These are phyloP conservation scores for Rhombomys opimus DNA, from an alignment of 2,113 vertebrate species.

Conservation along the genomic window DNA sequence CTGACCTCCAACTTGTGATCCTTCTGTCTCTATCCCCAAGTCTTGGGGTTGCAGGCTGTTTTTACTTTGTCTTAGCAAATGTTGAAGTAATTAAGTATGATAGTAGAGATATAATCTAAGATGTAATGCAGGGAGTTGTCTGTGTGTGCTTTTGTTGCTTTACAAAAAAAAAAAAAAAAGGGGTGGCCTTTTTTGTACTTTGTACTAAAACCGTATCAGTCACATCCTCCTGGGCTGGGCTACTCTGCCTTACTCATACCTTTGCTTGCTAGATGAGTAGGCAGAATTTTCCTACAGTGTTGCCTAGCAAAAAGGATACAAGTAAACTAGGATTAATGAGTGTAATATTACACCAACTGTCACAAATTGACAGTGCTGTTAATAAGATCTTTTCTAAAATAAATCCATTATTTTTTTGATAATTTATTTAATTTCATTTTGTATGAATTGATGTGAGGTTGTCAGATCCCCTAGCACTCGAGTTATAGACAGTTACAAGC, in stretches of 20 bases:
- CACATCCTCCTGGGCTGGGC: not conserved
- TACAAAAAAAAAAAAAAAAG: not conserved
- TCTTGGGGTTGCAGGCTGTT: not conserved
- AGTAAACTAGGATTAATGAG: not conserved
- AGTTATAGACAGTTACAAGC: too few species aligned
- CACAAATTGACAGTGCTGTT: not conserved
- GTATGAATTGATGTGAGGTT: too few species aligned
- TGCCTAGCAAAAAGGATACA: not conserved
- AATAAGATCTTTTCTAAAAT: not conserved
- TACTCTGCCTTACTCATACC: not conserved
- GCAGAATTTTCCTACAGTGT: not conserved
- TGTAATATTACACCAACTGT: not conserved
- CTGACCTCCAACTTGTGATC: not conserved
- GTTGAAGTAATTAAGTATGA: constrained; percentile 28
- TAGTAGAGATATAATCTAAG: not conserved
- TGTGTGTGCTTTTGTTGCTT: not conserved
- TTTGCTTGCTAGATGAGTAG: constrained; percentile 16
- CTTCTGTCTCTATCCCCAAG: not conserved
- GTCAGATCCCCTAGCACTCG: too few species aligned
- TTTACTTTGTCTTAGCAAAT: constrained; percentile 24
- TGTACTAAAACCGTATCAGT: not conserved
- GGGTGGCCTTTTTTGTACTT: not conserved
- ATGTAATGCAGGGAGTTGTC: not conserved
- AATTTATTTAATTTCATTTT: too few species aligned
- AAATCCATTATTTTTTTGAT: not conserved